Evolutionary conservation across 1,140 invertebrate species (phyloP), one percentile per base, ranked within the genome.

Genomic region (Coboldia fuscipes): DNA sequence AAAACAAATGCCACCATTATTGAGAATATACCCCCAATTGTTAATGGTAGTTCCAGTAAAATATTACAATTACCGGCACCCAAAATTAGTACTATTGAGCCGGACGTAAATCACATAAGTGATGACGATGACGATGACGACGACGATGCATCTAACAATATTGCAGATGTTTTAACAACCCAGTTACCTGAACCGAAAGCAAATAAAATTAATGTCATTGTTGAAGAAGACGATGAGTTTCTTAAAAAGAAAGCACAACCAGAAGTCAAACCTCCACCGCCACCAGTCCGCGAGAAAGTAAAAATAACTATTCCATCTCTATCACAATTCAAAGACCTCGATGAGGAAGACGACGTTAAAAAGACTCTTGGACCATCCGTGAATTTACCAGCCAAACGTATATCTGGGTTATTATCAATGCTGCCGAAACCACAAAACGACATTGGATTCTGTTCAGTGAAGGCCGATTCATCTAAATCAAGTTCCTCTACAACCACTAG

Each of bases 191-290:
- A 41, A 37, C 51, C 51, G 4, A 40, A 39, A 37, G 12, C 24
- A 23, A 5, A 16, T 2, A 5, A 12, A 1, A 17, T 19, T 15
- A 30, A 19, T 20, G 21, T 38, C 2, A 44, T 62, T 12, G 48
- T 56, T 36, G 65, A 68, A 39, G 57, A 56, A 28, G 64, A 66
- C 41, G 65, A 68, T 48, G 65, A 68, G 43, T 66, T 66, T 42
- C 37, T 68, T n/a, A 58, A 61, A 35, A 68, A 66, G 44, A 66
- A 65, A 41, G 60, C 56, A 36, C 40, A 39, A 4, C 39, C 40
- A 37, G 46, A 42, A 28, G 40, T 39, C 9, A 14, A 14, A 27
- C 42, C 46, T n/a, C 35, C 39, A 12, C 47, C 44, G 34, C 10
- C 34, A 23, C 12, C 15, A 22, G 32, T 30, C 5, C 52, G 50